phyloP scores from a whole-genome alignment of 2,113 vertebrate species.

The Ptyas mucosa region DNA sequence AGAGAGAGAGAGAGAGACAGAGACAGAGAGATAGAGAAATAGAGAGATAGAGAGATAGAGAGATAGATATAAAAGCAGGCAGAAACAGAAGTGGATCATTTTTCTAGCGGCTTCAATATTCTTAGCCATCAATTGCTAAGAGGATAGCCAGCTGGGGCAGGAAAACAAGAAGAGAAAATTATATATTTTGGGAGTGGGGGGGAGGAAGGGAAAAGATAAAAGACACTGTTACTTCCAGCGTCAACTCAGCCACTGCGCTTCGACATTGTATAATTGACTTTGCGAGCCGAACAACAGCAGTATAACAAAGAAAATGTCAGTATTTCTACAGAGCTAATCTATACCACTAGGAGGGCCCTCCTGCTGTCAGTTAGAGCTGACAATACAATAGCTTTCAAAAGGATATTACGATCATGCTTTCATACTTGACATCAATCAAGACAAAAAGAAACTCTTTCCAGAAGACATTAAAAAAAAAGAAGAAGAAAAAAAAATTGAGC shows the following conservation, averaged over 20 bases:
- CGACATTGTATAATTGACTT: conserved; percentile 79
- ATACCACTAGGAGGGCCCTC: conserved; percentile 77
- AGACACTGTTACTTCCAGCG: conserved; percentile 72
- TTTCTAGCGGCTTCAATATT: conserved; percentile 55
- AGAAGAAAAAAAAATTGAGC: conserved; percentile 56
- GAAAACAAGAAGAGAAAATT: conserved; percentile 12
- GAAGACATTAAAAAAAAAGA: conserved; percentile 67
- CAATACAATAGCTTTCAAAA: conserved; percentile 81
- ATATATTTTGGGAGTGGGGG: background rate
- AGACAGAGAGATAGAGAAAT: no score
- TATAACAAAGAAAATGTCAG: conserved; percentile 78
- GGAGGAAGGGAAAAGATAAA: conserved; percentile 68
- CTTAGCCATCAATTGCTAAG: conserved; percentile 49
- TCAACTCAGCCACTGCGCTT: conserved; percentile 76
- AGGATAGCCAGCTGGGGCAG: conserved; percentile 31
- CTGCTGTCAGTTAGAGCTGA: conserved; percentile 75
- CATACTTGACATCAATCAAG: conserved; percentile 82
- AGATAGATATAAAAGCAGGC: conserved; percentile 46
- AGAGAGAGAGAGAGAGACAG: no score
- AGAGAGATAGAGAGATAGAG: no score
- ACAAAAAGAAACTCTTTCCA: conserved; percentile 79
- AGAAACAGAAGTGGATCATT: conserved; percentile 61
- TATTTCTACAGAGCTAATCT: conserved; percentile 79
- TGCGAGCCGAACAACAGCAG: conserved; percentile 75
- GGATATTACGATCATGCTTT: conserved; percentile 79